phyloP scores from a whole-genome alignment of 2,113 vertebrate species.

The Gavia stellata region DNA sequence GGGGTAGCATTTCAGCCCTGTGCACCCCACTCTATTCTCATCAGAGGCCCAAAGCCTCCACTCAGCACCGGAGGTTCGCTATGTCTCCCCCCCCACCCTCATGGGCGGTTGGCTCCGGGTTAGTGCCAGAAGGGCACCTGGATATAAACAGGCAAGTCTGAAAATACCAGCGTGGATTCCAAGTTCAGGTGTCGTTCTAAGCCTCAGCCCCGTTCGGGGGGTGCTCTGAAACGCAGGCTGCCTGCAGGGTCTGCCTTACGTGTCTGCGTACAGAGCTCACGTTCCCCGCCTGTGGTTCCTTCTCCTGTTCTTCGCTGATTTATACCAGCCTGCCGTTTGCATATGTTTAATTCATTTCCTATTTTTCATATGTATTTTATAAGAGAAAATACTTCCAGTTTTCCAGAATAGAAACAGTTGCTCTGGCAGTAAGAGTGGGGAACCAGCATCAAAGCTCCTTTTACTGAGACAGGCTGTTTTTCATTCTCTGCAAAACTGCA shows the following conservation, averaged over 20 bases:
- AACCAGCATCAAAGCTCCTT: neutral
- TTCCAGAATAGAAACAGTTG: neutral
- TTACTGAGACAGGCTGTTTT: neutral
- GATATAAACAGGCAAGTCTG: neutral
- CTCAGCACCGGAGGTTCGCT: neutral
- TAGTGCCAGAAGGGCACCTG: neutral
- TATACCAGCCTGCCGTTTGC: neutral
- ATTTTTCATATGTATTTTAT: neutral
- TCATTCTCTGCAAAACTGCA: neutral
- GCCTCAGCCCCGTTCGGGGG: neutral
- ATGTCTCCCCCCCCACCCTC: neutral
- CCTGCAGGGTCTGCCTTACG: neutral
- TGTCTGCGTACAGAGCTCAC: neutral
- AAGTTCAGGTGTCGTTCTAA: neutral
- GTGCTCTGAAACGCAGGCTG: neutral
- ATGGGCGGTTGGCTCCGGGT: accelerated
- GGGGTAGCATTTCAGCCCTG: neutral
- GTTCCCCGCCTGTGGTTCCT: neutral
- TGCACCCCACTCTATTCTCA: neutral
- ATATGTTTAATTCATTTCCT: neutral
- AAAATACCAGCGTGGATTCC: neutral
- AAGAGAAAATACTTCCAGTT: neutral
- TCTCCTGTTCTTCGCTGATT: neutral
- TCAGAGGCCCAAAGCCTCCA: neutral
- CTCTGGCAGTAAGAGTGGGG: neutral